Evolutionary conservation across 2,888 invertebrate species (phyloP), one percentile per base, ranked within the genome.

Genomic region (Lysandra bellargus): DNA sequence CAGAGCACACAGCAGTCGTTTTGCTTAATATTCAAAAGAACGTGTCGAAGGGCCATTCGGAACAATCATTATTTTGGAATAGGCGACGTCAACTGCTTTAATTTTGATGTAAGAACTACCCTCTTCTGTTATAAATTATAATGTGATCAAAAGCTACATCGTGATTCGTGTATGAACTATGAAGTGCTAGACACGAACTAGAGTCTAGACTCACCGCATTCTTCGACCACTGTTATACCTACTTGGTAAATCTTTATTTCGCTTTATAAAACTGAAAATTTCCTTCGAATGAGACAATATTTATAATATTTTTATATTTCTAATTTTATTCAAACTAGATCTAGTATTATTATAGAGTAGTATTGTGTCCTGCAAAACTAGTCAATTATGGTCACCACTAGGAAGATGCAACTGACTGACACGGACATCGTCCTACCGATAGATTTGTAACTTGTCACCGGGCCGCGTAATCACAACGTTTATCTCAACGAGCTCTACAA

Each of bases 341-440:
- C 40, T 40, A 40, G 40, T 40, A n/a, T n/a, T n/a, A n/a, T n/a
- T n/a, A n/a, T n/a, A n/a, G n/a, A 79, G 77, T 79, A 14, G 23
- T 23, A 23, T 23, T 23, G 17, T 17, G 40, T 74, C 73, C 44
- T n/a, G 40, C 2, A 44, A 40, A 40, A 74, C 12, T 40, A 5
- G n/a, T 30, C 80, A 81, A 6, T 69, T 57, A 80, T 88, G 85
- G 89, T 78, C 80, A 83, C 83, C 60, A 78, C 80, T 86, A 82
- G 80, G 74, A 82, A 85, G 85, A 85, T 86, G 87, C 88, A 86
- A 88, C 87, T n/a, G n/a, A n/a, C n/a, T 79, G 78, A 79, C 74
- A 81, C 84, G 85, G 88, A 87, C 90, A 86, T 85, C 85, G 89
- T 85, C 87, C 88, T 85, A 83, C 80, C 82, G 83, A 83, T 82